These are phyloP conservation scores for Ceyx margarethae DNA, from an alignment of 2,113 vertebrate genomes.

Conservation along the genomic window DNA sequence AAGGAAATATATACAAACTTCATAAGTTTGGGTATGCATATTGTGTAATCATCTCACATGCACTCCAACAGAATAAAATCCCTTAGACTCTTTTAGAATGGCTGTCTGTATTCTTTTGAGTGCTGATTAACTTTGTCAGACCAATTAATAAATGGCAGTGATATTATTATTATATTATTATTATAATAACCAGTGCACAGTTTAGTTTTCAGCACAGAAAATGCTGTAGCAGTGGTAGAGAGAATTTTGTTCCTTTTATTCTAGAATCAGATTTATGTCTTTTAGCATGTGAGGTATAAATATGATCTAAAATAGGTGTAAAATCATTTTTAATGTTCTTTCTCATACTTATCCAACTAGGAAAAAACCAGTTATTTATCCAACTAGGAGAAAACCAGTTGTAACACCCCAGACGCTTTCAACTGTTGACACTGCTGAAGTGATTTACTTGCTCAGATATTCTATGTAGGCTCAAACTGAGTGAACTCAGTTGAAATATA, in stretches of 20 bases:
- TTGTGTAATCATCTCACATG: neutral
- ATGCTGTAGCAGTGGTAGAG: neutral
- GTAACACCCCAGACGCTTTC: neutral
- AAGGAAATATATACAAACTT: neutral
- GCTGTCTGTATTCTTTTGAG: neutral
- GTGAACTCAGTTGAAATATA: neutral
- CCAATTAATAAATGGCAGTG: neutral
- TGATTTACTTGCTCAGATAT: conserved; percentile 9
- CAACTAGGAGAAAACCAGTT: neutral
- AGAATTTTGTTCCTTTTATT: neutral
- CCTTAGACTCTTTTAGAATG: neutral
- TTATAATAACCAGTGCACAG: neutral
- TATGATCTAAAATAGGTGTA: neutral
- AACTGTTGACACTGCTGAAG: neutral
- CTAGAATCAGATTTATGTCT: neutral
- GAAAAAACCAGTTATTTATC: neutral
- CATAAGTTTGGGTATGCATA: neutral
- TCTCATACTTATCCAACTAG: neutral
- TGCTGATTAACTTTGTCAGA: neutral
- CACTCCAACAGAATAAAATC: neutral
- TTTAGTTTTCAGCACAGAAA: neutral
- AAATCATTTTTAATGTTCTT: neutral
- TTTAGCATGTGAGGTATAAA: neutral
- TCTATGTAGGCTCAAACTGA: neutral
- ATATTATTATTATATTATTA: neutral